phyloP scores from a whole-genome alignment of 2,888 invertebrate genomes.

The Empis stercorea region DNA sequence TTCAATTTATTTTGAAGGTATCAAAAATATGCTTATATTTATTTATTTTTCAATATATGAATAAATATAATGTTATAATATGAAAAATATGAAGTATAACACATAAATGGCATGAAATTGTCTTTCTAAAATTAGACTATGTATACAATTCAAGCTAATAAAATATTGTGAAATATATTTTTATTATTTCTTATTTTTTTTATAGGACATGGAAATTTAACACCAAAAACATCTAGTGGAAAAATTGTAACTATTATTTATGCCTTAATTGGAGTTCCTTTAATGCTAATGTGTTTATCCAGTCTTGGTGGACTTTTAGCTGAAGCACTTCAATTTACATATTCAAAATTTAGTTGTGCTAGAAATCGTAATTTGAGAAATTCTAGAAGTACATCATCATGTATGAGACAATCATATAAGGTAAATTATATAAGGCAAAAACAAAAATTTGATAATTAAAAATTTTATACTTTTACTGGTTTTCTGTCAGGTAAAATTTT shows the following conservation, averaged over 20 bases:
- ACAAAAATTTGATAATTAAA: no score
- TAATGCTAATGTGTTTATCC: conserved; percentile 74
- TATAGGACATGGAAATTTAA: conserved; percentile 73
- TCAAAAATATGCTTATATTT: no score
- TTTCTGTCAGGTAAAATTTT: no score
- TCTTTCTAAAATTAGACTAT: no score
- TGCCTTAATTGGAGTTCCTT: conserved; percentile 75
- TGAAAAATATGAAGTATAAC: no score
- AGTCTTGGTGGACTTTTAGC: conserved; percentile 73
- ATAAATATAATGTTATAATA: no score
- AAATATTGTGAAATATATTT: no score
- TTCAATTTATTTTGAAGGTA: no score
- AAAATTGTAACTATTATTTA: conserved; percentile 77
- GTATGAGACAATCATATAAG: conserved; percentile 17
- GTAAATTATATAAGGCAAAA: conserved; percentile 10
- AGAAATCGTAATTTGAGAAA: background rate
- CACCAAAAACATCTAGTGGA: conserved; percentile 70
- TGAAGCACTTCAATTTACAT: conserved; percentile 55
- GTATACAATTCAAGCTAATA: no score
- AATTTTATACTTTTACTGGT: no score
- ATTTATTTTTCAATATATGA: no score
- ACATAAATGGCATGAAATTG: no score
- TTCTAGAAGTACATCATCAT: conserved; percentile 5
- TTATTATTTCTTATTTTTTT: conserved; percentile 7
- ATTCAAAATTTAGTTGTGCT: conserved; percentile 18